phyloP scores from a whole-genome alignment of 2,113 vertebrate genomes.

The Leptobrachium leishanense region DNA sequence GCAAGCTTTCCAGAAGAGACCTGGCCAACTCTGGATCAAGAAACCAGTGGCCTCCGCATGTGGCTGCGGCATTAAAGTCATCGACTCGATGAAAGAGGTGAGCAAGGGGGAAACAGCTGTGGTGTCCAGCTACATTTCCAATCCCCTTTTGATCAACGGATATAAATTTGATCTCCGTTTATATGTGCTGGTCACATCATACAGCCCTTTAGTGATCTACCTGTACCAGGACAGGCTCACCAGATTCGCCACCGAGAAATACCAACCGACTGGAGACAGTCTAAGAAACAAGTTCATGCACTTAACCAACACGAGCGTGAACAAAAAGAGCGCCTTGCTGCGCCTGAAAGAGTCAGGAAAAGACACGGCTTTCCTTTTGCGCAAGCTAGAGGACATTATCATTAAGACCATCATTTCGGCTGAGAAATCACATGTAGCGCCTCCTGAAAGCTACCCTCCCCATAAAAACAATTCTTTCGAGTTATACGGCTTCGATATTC shows the following conservation, averaged over 20 bases:
- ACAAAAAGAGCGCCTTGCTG: background rate
- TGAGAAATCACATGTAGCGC: background rate
- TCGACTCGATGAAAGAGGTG: no score
- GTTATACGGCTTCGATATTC: background rate
- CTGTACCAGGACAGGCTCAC: slow-evolving; percentile 95
- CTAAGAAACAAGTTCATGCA: background rate
- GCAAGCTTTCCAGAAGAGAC: no score
- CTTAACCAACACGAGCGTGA: background rate
- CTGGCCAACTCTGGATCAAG: no score
- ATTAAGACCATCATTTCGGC: background rate
- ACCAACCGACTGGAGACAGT: background rate
- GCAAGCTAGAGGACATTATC: background rate
- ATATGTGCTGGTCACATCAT: background rate
- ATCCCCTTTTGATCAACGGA: background rate
- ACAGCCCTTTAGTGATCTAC: slow-evolving; percentile 69
- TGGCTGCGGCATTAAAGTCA: no score
- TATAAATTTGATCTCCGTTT: background rate
- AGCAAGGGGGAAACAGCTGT: no score
- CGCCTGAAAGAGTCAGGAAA: background rate
- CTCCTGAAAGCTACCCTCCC: no score
- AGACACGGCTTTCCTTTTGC: background rate
- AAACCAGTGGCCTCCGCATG: no score
- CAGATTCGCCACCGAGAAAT: slow-evolving; percentile 64
- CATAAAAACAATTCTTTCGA: background rate
- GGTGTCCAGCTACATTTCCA: background rate